Evolutionary conservation across 2,888 invertebrate genomes (phyloP).

Genomic region (Callinectes sapidus): DNA sequence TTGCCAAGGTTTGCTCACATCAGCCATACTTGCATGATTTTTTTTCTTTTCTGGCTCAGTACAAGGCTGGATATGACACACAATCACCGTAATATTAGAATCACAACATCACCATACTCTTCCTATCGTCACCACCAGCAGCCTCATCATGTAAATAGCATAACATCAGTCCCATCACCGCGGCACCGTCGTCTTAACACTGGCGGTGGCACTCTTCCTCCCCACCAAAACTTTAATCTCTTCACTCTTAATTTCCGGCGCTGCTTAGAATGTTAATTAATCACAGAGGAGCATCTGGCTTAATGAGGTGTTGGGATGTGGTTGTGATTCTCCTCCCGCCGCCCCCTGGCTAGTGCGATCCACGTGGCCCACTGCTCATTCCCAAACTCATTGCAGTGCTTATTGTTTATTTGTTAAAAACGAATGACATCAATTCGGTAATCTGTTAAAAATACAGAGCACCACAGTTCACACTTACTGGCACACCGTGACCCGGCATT

Average conservation of each 20-base stretch:
- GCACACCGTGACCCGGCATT: slow-evolving; percentile 22
- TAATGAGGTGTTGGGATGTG: slow-evolving; percentile 58
- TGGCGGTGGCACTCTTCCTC: slow-evolving; percentile 32
- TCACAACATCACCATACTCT: background rate
- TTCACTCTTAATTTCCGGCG: slow-evolving; percentile 63
- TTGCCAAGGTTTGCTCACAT: too few relatives aligned
- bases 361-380: background rate
- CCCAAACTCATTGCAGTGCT: background rate
- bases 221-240: slow-evolving; percentile 55
- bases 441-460: background rate
- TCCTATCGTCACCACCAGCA: background rate
- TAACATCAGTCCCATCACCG: background rate
- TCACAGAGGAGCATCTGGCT: slow-evolving; percentile 58
- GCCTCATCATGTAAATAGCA: background rate
- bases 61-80: too few relatives aligned
- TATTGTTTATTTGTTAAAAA: background rate
- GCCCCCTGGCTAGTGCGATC: background rate
- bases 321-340: slow-evolving; percentile 33
- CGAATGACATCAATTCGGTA: background rate
- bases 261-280: slow-evolving; percentile 63
- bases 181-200: slow-evolving; percentile 12
- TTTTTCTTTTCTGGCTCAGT: too few relatives aligned
- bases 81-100: background rate
- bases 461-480: slow-evolving; percentile 12
- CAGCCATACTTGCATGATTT: too few relatives aligned